These are phyloP conservation scores for Bombus fervidus DNA, from an alignment of 1,140 invertebrate species.

Conservation along the genomic window DNA sequence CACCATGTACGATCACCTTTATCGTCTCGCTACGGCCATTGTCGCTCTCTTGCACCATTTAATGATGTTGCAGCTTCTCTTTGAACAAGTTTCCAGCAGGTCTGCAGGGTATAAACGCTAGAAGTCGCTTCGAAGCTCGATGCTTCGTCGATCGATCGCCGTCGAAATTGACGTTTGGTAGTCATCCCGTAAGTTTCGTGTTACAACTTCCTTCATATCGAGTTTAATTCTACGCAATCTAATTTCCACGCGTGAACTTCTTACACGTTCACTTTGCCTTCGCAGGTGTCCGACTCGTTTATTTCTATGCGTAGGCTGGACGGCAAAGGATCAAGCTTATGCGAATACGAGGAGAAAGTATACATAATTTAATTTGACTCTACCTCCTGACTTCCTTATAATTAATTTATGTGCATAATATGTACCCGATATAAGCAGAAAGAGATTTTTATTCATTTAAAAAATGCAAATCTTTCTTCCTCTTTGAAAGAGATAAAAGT, in stretches of 20 bases:
- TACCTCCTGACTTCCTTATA: neutral
- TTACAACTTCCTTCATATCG: neutral
- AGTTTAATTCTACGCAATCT: neutral
- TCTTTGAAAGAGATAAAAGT: neutral
- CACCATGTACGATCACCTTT: constrained; percentile 51
- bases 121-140: constrained; percentile 1
- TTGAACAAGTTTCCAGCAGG: constrained; percentile 40
- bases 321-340: neutral
- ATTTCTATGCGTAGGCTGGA: neutral
- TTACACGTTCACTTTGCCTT: no score
- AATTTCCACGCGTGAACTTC: neutral
- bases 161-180: constrained; percentile 1
- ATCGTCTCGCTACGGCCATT: constrained; percentile 53
- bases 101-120: constrained; percentile 17
- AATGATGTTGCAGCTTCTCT: constrained; percentile 53
- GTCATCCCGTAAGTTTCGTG: neutral
- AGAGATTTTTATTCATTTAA: neutral
- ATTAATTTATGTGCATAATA: constrained; percentile 24
- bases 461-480: neutral
- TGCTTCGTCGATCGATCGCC: constrained; percentile 43
- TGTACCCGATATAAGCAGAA: neutral
- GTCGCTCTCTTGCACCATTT: constrained; percentile 57
- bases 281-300: neutral
- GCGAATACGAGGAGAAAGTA: neutral
- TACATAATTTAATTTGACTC: neutral